phyloP scores from a whole-genome alignment of 2,113 vertebrate genomes.

The Leptocoma aspasia region DNA sequence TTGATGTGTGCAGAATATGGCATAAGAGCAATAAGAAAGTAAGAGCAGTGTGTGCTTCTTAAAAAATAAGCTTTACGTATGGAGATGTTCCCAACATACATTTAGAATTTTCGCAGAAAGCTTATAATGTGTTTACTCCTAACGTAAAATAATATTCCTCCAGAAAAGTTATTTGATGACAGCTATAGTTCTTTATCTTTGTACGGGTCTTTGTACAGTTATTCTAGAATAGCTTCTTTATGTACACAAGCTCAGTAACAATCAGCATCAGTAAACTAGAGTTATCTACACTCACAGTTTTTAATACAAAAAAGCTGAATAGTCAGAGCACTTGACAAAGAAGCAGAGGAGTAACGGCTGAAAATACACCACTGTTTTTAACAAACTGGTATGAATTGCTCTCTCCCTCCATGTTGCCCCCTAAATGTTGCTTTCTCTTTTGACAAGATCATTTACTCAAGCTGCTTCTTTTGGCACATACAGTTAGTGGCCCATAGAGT shows the following conservation, averaged over 20 bases:
- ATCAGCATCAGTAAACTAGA: neutral
- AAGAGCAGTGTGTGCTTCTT: neutral
- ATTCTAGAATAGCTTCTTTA: neutral
- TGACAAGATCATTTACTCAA: neutral
- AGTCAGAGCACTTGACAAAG: neutral
- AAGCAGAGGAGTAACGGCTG: neutral
- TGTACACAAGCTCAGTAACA: neutral
- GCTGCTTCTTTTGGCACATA: neutral
- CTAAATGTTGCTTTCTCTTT: neutral
- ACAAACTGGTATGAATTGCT: neutral
- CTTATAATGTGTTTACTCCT: neutral
- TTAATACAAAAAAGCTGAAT: neutral
- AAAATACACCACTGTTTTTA: neutral
- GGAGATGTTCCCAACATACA: neutral
- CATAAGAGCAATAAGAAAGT: neutral
- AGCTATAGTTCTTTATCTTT: neutral
- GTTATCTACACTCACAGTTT: neutral
- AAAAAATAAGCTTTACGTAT: neutral
- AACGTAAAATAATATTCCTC: neutral
- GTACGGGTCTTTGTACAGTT: neutral
- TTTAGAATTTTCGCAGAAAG: neutral
- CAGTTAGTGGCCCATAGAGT: neutral
- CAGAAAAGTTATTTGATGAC: neutral
- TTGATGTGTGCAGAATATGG: neutral
- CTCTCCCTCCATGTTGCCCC: neutral